Evolutionary conservation across 2,888 invertebrate species (phyloP).

Genomic region (Archips xylosteana): DNA sequence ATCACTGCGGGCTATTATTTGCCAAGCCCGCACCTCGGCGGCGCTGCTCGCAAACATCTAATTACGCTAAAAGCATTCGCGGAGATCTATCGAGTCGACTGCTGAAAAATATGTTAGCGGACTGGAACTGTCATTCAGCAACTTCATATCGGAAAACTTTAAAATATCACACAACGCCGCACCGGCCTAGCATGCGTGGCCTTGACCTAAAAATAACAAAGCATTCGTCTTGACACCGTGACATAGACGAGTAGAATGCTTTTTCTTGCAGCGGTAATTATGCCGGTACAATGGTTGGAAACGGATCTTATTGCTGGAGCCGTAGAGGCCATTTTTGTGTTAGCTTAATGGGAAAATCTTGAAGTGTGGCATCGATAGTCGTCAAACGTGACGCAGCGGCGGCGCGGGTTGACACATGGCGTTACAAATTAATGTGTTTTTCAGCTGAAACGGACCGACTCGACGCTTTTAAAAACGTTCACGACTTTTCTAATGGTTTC

Average conservation of each 20-base stretch:
- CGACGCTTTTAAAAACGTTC: slow-evolving; percentile 18
- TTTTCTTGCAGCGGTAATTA: slow-evolving; percentile 46
- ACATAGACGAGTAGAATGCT: slow-evolving; percentile 57
- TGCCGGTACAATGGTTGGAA: slow-evolving; percentile 7
- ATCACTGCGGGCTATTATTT: slow-evolving; percentile 6
- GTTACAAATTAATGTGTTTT: slow-evolving; percentile 45
- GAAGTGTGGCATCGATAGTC: slow-evolving; percentile 36
- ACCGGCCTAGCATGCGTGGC: slow-evolving; percentile 48
- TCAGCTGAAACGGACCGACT: slow-evolving; percentile 29
- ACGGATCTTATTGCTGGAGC: slow-evolving; percentile 40
- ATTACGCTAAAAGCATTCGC: slow-evolving; percentile 36
- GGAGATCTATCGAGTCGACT: not conserved
- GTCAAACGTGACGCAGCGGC: slow-evolving; percentile 44
- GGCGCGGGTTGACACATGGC: slow-evolving; percentile 46
- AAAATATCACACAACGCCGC: slow-evolving; percentile 33
- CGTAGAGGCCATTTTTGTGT: slow-evolving; percentile 44
- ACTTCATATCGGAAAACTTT: slow-evolving; percentile 45
- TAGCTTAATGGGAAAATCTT: slow-evolving; percentile 43
- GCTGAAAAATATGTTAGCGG: slow-evolving; percentile 48
- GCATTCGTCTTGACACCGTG: slow-evolving; percentile 72
- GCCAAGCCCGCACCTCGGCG: slow-evolving; percentile 13
- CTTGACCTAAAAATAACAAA: slow-evolving; percentile 80
- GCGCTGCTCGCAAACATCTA: slow-evolving; percentile 18
- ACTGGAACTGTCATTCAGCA: slow-evolving; percentile 49
- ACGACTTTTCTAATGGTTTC: slow-evolving; percentile 23